Conservation (phyloP, 2,797 vertebrate species). For the Caiman crocodilus region DNA sequence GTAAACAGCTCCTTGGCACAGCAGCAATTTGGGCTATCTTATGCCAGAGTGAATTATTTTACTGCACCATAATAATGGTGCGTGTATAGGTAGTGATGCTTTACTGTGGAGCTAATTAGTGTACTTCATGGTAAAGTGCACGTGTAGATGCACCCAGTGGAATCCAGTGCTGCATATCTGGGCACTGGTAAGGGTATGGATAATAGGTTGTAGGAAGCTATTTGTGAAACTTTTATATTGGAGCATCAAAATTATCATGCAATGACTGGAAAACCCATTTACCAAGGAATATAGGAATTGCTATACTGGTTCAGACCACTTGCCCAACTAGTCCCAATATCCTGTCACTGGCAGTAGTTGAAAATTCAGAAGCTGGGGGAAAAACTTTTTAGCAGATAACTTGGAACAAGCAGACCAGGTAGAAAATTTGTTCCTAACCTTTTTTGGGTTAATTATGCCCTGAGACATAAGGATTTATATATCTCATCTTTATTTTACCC, state of each 20-base stretch:
- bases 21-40: too few relatives aligned
- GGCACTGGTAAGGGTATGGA: background rate
- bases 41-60: too few relatives aligned
- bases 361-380: background rate
- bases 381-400: background rate
- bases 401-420: background rate
- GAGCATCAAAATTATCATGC: rapidly evolving
- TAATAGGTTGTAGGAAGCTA: background rate
- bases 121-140: too few relatives aligned
- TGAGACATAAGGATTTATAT: background rate
- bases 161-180: rapidly evolving
- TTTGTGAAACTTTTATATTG: rapidly evolving
- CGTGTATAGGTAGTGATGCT: too few relatives aligned
- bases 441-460: background rate
- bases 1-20: too few relatives aligned
- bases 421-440: background rate
- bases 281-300: background rate
- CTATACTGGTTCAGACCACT: background rate
- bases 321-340: background rate
- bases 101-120: too few relatives aligned
- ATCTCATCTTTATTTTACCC: background rate
- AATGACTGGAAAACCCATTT: rapidly evolving
- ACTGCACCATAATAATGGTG: too few relatives aligned
- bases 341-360: rapidly evolving
- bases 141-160: too few relatives aligned